Base-by-base conservation (phyloP, 2,797 vertebrate genomes). In the Sebastes variabilis region DNA sequence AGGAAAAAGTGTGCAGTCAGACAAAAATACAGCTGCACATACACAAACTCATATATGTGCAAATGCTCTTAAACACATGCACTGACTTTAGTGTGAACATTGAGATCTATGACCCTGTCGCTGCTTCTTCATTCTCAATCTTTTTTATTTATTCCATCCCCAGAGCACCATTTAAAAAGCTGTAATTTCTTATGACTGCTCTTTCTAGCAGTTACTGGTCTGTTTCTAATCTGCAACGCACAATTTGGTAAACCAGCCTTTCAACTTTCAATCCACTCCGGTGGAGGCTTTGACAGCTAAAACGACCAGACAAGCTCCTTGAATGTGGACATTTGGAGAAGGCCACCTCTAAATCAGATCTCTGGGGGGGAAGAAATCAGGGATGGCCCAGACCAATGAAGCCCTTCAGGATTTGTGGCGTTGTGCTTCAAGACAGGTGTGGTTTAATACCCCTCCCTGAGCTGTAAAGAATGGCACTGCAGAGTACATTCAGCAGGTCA, bases 311-410 rank as follows among this genome's bases (percentile, higher is more conserved):
- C 52, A 72, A 67, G 72, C 54, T 86, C 66, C 73, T 86, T 87
- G 84, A 86, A 67, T 66, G 70, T 84, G 68, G 66, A 82, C 59
- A 59, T 71, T 61, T 58, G 59, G 29, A 62, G 83, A 87, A 87
- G 85, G 77, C 74, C 79, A 82, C 59, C 80, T 79, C 81, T 94
- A 92, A 94, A 93, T 92, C 90, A 91, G 72, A 72, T 62, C 54
- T 76, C 68, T 54, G 14, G 20, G 56, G 8, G 54, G 49, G 36
- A 59, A 10, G 66, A 55, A 68, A 68, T 88, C 83, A 42, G 76
- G 46, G 76, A 86, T 52, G 71, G 66, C 64, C 74, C 76, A 84
- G 72, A 64, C 75, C 75, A 71, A 90, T 90, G 66, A 59, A 91
- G 91, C 62, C 65, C 55, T 36, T 54, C 11, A 75, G 69, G 87